Conservation (phyloP, 2,797 vertebrate genomes). For the Gadopsis bispinosus region DNA sequence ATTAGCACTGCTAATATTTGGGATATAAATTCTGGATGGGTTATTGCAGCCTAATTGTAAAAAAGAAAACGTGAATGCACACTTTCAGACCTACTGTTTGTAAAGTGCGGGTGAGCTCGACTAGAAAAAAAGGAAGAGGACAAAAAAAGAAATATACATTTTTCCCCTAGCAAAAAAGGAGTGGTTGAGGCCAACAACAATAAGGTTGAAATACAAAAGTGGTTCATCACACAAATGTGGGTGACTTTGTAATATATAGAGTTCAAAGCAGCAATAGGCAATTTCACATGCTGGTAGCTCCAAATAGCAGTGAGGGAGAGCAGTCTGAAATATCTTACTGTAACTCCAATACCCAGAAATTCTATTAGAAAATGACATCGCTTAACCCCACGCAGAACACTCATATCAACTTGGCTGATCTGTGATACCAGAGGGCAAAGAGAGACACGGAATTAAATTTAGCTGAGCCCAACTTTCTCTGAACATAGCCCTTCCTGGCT, state of each 20-base stretch:
- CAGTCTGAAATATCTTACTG: not conserved
- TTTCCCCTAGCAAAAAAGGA: not conserved
- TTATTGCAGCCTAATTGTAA: not conserved
- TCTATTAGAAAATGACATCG: not conserved
- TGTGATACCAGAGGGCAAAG: slow-evolving; percentile 3
- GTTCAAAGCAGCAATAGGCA: slow-evolving; percentile 14
- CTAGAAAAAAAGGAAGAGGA: too few species aligned
- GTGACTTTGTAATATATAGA: not conserved
- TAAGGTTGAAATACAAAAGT: not conserved
- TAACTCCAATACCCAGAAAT: slow-evolving; percentile 1
- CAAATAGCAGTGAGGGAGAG: not conserved
- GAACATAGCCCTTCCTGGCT: not conserved
- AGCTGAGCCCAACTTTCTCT: not conserved
- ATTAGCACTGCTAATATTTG: too few species aligned
- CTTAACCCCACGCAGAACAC: slow-evolving; percentile 10
- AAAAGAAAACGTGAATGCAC: not conserved
- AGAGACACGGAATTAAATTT: slow-evolving; percentile 4
- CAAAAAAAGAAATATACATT: not conserved
- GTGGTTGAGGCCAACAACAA: not conserved
- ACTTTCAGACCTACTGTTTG: not conserved
- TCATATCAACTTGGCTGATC: not conserved
- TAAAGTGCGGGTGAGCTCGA: not conserved
- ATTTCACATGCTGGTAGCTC: slow-evolving; percentile 7
- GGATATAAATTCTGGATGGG: not conserved
- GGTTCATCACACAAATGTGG: not conserved